Evolutionary conservation across 2,797 vertebrate species (phyloP).

Genomic region (Periophthalmus magnuspinnatus): DNA sequence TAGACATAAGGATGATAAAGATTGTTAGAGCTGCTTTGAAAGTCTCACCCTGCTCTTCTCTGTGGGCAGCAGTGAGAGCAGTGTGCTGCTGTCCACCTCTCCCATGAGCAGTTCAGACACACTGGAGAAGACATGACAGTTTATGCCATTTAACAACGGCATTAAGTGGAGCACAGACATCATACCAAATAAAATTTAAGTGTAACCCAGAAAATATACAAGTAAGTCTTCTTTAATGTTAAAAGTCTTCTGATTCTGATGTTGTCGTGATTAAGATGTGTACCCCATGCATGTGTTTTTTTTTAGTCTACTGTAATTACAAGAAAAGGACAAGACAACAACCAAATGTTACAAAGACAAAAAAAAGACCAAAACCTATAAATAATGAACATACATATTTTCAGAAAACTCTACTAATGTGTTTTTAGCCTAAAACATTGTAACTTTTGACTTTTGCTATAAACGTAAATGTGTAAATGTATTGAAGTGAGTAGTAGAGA

Average conservation of each 20-base stretch:
- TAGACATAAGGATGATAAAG: neutral
- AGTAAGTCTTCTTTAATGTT: too few relatives aligned
- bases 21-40: neutral
- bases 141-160: neutral
- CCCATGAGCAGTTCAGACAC: conserved; percentile 97
- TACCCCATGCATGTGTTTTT: neutral
- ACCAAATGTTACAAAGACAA: neutral
- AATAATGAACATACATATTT: neutral
- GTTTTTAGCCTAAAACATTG: neutral
- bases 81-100: conserved; percentile 93
- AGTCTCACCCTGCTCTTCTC: conserved; percentile 90
- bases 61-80: conserved; percentile 89
- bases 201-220: neutral
- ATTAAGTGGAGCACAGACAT: neutral
- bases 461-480: neutral
- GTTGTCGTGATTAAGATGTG: neutral
- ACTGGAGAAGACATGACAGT: conserved; percentile 62
- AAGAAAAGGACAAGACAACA: neutral
- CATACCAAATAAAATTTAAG: conserved; percentile 7
- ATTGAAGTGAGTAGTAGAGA: conserved; percentile 23
- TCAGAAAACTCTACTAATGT: neutral
- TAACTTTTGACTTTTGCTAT: neutral
- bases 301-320: neutral
- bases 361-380: neutral
- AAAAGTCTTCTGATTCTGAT: too few relatives aligned